A percentile compares a stretch with the other conserved stretches of the same genome.
Conservation (phyloP, 2,797 vertebrate species). For the Molossus molossus region DNA sequence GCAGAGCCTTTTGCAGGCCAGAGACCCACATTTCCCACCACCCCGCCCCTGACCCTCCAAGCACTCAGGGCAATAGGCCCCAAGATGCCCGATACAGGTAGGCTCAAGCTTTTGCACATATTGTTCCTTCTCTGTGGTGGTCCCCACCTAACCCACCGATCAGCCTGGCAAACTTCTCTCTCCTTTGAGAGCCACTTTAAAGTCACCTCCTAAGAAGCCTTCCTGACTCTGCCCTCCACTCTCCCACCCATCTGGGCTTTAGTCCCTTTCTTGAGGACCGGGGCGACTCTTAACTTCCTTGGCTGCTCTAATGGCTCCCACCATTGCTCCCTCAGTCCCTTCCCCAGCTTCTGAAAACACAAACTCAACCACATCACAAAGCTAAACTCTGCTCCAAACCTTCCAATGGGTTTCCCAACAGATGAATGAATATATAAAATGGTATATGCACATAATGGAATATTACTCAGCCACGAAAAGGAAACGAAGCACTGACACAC, state of each 20-base stretch:
- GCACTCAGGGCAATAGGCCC: neutral
- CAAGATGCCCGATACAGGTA: neutral
- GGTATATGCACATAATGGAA: neutral
- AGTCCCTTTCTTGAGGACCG: neutral
- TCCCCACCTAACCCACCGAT: neutral
- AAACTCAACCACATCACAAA: neutral
- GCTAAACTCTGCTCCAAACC: neutral
- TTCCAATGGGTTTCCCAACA: neutral
- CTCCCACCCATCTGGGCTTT: neutral
- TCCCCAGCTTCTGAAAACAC: neutral
- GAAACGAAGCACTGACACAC: rapidly evolving
- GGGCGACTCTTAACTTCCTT: neutral
- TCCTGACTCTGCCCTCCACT: neutral
- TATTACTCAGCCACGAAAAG: neutral
- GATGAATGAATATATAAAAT: too few relatives aligned
- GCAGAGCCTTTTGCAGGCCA: neutral
- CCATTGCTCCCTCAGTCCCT: neutral
- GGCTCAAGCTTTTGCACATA: neutral
- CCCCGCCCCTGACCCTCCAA: neutral
- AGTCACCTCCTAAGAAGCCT: neutral
- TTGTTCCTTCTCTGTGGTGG: neutral
- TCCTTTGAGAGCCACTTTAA: neutral
- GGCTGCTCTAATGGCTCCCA: neutral
- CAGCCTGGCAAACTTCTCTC: neutral
- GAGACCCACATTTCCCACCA: neutral